A percentile compares a stretch with the other conserved stretches of the same genome.
Conservation (phyloP, 2,113 vertebrate genomes). For the Zosterops pallidus region DNA sequence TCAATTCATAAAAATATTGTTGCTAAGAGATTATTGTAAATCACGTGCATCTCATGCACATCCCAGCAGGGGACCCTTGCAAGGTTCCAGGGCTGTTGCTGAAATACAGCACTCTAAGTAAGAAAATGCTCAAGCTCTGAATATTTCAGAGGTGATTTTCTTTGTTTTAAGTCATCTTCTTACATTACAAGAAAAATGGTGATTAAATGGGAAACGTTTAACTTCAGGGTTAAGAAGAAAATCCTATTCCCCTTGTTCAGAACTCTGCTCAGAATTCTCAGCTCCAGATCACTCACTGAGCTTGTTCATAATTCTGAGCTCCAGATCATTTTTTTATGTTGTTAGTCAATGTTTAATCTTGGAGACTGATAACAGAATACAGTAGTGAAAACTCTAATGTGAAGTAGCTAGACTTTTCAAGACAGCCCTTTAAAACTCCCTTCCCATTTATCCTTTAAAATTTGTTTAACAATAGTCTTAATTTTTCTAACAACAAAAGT, state of each 20-base stretch:
- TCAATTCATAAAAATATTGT: constrained; percentile 4
- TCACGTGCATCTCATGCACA: neutral
- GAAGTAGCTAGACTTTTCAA: neutral
- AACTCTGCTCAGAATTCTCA: neutral
- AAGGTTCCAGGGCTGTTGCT: neutral
- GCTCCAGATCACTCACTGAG: neutral
- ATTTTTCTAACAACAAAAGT: neutral
- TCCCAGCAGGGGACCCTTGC: neutral
- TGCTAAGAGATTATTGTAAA: constrained; percentile 7
- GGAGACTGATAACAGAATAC: neutral
- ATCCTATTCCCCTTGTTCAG: neutral
- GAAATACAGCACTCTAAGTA: constrained; percentile 24
- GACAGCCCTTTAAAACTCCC: neutral
- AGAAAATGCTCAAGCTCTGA: constrained; percentile 1
- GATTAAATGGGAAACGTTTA: neutral
- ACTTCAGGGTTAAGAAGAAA: neutral
- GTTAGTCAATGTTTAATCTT: neutral
- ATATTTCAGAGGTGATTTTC: neutral
- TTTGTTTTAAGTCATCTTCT: neutral
- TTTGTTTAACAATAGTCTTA: neutral
- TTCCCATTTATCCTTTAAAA: neutral
- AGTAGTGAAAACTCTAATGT: neutral
- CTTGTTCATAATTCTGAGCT: neutral
- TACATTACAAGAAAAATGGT: neutral
- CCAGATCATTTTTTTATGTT: neutral